Evolutionary conservation across 1,140 invertebrate genomes (phyloP).

Genomic region (Procambarus virginalis): DNA sequence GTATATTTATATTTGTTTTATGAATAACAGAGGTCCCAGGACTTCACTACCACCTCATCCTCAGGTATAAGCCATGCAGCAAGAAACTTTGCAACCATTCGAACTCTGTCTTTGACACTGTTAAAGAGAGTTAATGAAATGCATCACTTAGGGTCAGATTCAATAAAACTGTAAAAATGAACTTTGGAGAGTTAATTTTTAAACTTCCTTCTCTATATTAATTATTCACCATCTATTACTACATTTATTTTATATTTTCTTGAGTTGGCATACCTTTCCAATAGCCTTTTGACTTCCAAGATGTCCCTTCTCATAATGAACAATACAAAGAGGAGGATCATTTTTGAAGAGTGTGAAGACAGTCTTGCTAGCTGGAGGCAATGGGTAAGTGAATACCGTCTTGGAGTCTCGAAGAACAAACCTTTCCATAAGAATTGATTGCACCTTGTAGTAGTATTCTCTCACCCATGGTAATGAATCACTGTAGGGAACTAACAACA

Average conservation of each 20-base stretch:
- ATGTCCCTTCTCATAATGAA: slow-evolving; percentile 40
- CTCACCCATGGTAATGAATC: slow-evolving; percentile 46
- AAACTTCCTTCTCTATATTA: too few species aligned
- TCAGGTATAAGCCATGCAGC: too few species aligned
- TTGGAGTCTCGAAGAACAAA: slow-evolving; percentile 30
- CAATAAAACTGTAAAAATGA: too few species aligned
- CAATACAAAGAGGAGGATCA: slow-evolving; percentile 14
- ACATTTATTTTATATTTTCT: not conserved
- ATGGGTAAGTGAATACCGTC: not conserved
- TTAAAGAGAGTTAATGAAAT: too few species aligned
- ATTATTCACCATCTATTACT: not conserved
- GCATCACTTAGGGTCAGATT: too few species aligned
- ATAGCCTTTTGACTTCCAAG: slow-evolving; percentile 9
- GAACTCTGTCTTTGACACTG: too few species aligned
- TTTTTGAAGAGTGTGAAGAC: slow-evolving; percentile 9
- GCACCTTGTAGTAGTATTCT: slow-evolving; percentile 43
- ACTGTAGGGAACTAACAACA: slow-evolving; percentile 40
- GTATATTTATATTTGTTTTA: too few species aligned
- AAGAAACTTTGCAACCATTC: too few species aligned
- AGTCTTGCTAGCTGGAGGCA: slow-evolving; percentile 13
- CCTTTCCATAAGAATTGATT: slow-evolving; percentile 38
- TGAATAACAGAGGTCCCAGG: too few species aligned
- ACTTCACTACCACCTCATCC: too few species aligned
- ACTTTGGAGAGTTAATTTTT: too few species aligned
- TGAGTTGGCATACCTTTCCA: not conserved